These are phyloP conservation scores for Cynopterus sphinx DNA, from an alignment of 2,797 vertebrate genomes.

Conservation along the genomic window DNA sequence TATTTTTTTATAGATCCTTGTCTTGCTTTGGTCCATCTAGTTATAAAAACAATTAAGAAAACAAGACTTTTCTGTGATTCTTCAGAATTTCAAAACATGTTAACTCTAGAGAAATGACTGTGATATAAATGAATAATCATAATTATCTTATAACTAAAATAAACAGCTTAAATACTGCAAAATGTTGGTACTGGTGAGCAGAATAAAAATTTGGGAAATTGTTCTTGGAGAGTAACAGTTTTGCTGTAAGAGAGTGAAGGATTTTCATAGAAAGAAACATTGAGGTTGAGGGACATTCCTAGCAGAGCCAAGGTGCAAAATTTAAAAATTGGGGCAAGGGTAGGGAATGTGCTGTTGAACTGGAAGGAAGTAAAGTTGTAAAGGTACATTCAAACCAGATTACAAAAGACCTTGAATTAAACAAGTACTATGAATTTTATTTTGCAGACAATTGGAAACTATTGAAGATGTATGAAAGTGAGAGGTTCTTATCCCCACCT, in stretches of 20 bases:
- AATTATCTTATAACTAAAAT: background rate
- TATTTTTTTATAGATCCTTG: background rate
- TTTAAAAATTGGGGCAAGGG: background rate
- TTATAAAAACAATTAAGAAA: constrained; percentile 54
- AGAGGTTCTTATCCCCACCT: background rate
- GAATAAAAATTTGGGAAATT: background rate
- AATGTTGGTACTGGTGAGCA: background rate
- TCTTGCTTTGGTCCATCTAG: constrained; percentile 12
- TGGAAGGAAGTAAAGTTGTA: background rate
- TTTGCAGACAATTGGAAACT: background rate
- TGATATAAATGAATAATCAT: background rate
- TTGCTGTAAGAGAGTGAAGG: background rate
- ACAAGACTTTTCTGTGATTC: background rate
- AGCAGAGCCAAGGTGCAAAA: background rate
- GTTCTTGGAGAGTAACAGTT: background rate
- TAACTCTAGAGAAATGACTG: background rate
- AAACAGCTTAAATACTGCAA: background rate
- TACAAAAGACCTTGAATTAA: background rate
- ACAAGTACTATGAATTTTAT: background rate
- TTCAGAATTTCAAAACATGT: background rate
- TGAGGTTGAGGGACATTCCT: background rate
- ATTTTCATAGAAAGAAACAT: background rate
- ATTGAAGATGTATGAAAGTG: background rate
- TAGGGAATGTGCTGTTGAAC: background rate
- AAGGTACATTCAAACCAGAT: background rate